Conservation (phyloP, 1,140 invertebrate species). For the Drosophila nigromelanica region DNA sequence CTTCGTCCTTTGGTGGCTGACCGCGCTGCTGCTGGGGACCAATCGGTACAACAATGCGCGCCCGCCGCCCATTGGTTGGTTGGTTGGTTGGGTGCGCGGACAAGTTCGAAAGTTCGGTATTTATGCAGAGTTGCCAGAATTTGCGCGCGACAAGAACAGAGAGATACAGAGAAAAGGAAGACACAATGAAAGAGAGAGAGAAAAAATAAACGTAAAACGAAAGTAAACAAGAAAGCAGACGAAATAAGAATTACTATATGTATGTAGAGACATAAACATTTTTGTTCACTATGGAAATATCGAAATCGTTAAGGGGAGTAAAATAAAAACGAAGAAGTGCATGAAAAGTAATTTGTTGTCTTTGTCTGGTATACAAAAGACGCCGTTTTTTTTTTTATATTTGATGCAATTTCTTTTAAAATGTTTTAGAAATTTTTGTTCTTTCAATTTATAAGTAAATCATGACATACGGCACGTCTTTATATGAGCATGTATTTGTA, state of each 20-base stretch:
- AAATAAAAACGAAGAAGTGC: conserved; percentile 15
- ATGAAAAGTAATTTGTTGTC: conserved; percentile 17
- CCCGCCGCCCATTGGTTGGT: conserved; percentile 13
- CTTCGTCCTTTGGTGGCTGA: conserved; percentile 79
- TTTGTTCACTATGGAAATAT: neutral
- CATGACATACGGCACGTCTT: neutral
- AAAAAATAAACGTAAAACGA: conserved; percentile 52
- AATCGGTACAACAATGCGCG: conserved; percentile 12
- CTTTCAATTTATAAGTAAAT: neutral
- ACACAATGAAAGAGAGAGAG: conserved; percentile 61
- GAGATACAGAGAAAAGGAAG: conserved; percentile 54
- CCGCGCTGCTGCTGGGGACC: conserved; percentile 66
- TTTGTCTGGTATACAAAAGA: conserved; percentile 19
- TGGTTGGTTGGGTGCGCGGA: neutral
- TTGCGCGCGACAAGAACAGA: conserved; percentile 47
- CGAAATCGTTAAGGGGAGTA: neutral
- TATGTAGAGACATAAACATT: neutral
- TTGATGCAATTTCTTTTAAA: neutral
- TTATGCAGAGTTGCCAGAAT: conserved; percentile 31
- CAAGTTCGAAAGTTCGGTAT: conserved; percentile 15
- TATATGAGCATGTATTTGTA: neutral
- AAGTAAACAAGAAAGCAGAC: conserved; percentile 68
- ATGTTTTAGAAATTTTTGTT: neutral
- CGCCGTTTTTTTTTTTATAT: neutral
- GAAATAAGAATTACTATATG: conserved; percentile 44